Percentiles rank a stretch among this genome's conserved stretches.
These are phyloP conservation scores for Mobula birostris DNA, from an alignment of 2,113 vertebrate species.

Conservation along the genomic window DNA sequence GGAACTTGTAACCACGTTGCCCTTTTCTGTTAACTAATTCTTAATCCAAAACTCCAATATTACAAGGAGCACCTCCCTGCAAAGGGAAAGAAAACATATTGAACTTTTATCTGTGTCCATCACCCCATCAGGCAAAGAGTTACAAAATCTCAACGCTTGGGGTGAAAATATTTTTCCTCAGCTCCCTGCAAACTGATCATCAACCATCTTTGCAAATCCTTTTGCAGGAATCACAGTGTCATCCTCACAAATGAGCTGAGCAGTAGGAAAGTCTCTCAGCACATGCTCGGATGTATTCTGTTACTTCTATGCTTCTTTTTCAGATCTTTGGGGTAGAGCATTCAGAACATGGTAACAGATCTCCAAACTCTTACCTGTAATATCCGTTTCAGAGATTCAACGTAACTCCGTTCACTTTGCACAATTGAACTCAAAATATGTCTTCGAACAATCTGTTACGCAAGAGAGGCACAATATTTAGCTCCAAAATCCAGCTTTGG, in stretches of 20 bases:
- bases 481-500: not conserved
- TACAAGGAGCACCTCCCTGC: too few relatives aligned
- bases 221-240: not conserved
- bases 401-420: constrained; percentile 82
- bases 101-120: too few relatives aligned
- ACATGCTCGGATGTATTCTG: not conserved
- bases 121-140: too few relatives aligned
- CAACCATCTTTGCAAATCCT: not conserved
- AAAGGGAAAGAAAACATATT: too few relatives aligned
- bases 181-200: not conserved
- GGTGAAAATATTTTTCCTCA: not conserved
- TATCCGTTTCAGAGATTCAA: constrained; percentile 79
- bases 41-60: too few relatives aligned
- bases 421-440: constrained; percentile 88
- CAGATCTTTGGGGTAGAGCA: not conserved
- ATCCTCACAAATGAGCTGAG: not conserved
- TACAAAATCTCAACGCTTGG: not conserved
- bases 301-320: not conserved
- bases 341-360: not conserved
- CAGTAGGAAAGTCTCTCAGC: not conserved
- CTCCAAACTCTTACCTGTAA: constrained; percentile 64
- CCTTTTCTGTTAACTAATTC: too few relatives aligned
- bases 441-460: constrained; percentile 73
- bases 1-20: too few relatives aligned
- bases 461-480: not conserved